These are phyloP conservation scores for Antedon mediterranea DNA, from an alignment of 53 echinoderm and acorn worm genomes.

Conservation along the genomic window DNA sequence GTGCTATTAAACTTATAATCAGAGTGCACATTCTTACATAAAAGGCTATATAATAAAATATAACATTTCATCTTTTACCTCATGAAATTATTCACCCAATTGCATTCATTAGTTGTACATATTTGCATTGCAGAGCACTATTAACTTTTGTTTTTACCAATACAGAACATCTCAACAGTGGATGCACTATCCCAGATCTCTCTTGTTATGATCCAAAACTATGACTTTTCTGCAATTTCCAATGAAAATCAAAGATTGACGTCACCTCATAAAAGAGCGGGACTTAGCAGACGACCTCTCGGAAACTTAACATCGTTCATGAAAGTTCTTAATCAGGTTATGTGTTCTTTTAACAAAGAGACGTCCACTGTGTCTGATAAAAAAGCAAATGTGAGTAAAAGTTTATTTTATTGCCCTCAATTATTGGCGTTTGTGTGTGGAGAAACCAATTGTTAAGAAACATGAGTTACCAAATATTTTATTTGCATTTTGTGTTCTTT, in stretches of 20 bases:
- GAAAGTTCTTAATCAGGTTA: conserved; percentile 35
- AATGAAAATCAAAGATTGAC: conserved; percentile 3
- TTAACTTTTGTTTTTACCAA: background rate
- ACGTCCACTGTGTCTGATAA: background rate
- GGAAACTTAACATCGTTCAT: conserved; percentile 57
- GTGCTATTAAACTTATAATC: too few species aligned
- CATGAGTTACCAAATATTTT: too few species aligned
- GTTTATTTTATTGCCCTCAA: too few species aligned
- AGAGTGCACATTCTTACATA: too few species aligned
- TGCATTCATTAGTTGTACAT: too few species aligned
- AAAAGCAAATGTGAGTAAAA: too few species aligned
- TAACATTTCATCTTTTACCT: too few species aligned
- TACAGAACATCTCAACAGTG: conserved; percentile 21
- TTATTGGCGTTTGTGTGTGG: too few species aligned
- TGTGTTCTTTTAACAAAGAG: conserved; percentile 19
- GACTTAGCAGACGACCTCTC: conserved; percentile 24
- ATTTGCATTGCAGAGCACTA: background rate
- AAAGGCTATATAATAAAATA: too few species aligned
- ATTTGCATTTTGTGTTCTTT: too few species aligned
- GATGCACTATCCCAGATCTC: conserved; percentile 58
- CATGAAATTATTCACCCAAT: too few species aligned
- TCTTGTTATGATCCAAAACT: conserved; percentile 36
- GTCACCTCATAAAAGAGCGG: background rate
- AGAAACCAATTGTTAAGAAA: too few species aligned
- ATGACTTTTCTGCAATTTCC: conserved; percentile 49